Conservation (phyloP, 2,888 invertebrate species). For the Erebia palarica region DNA sequence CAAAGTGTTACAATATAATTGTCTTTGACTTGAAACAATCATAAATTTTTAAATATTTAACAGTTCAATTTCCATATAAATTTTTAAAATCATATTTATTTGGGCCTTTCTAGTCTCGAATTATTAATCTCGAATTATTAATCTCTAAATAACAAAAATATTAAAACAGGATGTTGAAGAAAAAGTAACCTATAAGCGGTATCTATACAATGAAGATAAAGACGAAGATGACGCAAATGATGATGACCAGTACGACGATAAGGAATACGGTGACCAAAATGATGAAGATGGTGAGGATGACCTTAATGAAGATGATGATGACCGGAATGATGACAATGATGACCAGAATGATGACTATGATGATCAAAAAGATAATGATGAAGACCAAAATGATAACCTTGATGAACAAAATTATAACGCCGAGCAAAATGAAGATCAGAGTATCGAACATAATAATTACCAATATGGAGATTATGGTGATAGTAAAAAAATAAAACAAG, state of each 20-base stretch:
- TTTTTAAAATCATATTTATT: neutral
- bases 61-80: neutral
- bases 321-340: slow-evolving; percentile 44
- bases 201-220: slow-evolving; percentile 44
- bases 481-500: slow-evolving; percentile 42
- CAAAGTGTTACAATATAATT: neutral
- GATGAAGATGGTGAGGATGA: slow-evolving; percentile 47
- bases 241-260: slow-evolving; percentile 47
- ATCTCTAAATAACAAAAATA: slow-evolving; percentile 2
- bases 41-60: neutral
- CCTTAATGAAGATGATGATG: slow-evolving; percentile 41
- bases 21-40: neutral
- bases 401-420: slow-evolving; percentile 48
- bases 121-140: too few relatives aligned
- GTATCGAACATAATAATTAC: slow-evolving; percentile 43
- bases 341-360: slow-evolving; percentile 48
- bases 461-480: slow-evolving; percentile 46
- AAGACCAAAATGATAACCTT: slow-evolving; percentile 46
- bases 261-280: slow-evolving; percentile 50
- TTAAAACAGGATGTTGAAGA: slow-evolving; percentile 32
- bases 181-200: slow-evolving; percentile 25
- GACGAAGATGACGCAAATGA: slow-evolving; percentile 40
- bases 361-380: slow-evolving; percentile 44
- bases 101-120: too few relatives aligned
- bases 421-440: slow-evolving; percentile 44